These are phyloP conservation scores for Hyperoplus lanceolatus DNA, from an alignment of 2,797 vertebrate species.

Conservation along the genomic window DNA sequence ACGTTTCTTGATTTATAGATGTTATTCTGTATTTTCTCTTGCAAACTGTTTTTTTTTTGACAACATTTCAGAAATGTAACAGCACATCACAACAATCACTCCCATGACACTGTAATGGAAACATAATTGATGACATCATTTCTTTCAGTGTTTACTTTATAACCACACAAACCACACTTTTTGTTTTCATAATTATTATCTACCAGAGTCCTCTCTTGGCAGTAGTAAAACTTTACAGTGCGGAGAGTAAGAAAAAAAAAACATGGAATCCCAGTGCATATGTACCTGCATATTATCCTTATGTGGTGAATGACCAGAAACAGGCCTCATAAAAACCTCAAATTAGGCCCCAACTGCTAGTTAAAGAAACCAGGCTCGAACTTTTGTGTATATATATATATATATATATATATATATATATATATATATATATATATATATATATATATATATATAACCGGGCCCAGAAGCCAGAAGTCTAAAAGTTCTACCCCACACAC, in stretches of 20 bases:
- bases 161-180: neutral
- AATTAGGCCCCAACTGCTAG: constrained; percentile 38
- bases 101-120: neutral
- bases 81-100: neutral
- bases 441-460: constrained; percentile 18
- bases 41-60: neutral
- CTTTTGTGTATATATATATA: constrained; percentile 15
- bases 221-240: neutral
- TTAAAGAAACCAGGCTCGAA: constrained; percentile 71
- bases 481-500: constrained; percentile 38
- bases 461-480: constrained; percentile 27
- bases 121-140: neutral
- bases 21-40: neutral
- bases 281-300: neutral
- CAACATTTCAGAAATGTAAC: neutral
- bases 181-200: neutral
- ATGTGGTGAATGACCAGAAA: constrained; percentile 27
- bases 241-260: neutral
- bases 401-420: too few species aligned
- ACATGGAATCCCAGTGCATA: neutral
- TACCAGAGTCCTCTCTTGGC: neutral
- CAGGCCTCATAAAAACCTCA: constrained; percentile 37
- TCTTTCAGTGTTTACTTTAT: neutral
- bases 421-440: constrained; percentile 12
- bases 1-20: too few species aligned